Percentiles rank a stretch among this genome's conserved stretches.
These are phyloP conservation scores for Laticauda laticaudata DNA, from an alignment of 2,113 vertebrate genomes.

Conservation along the genomic window DNA sequence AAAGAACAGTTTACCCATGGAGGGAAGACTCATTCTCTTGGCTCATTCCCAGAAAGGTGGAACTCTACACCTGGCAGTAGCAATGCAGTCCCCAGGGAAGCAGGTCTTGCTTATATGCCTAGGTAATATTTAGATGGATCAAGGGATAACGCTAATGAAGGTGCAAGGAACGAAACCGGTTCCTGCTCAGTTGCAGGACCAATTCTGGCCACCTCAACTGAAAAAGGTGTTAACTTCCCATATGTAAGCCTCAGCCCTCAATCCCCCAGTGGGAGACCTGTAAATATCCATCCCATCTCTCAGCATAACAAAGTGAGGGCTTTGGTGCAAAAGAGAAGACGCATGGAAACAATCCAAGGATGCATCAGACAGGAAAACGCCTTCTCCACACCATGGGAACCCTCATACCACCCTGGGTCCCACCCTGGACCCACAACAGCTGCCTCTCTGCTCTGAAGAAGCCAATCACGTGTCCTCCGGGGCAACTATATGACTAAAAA, in stretches of 20 bases:
- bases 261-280: constrained; percentile 34
- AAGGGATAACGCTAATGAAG: not conserved
- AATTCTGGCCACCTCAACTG: not conserved
- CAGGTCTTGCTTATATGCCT: not conserved
- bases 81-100: not conserved
- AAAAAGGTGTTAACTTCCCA: not conserved
- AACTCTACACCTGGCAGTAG: not conserved
- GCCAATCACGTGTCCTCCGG: not conserved
- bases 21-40: not conserved
- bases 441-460: not conserved
- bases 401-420: no score
- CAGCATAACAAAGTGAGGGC: constrained; percentile 50
- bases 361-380: constrained; percentile 33
- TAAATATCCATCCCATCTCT: constrained; percentile 57
- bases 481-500: not conserved
- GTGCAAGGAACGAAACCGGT: not conserved
- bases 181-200: not conserved
- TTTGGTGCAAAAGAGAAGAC: not conserved
- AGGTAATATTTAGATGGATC: not conserved
- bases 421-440: not conserved
- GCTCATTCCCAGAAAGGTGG: not conserved
- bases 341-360: not conserved
- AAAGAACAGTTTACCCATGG: no score
- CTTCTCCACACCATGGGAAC: not conserved
- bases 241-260: not conserved